Evolutionary conservation across 2,113 vertebrate species (phyloP).

Genomic region (Elephas maximus): DNA sequence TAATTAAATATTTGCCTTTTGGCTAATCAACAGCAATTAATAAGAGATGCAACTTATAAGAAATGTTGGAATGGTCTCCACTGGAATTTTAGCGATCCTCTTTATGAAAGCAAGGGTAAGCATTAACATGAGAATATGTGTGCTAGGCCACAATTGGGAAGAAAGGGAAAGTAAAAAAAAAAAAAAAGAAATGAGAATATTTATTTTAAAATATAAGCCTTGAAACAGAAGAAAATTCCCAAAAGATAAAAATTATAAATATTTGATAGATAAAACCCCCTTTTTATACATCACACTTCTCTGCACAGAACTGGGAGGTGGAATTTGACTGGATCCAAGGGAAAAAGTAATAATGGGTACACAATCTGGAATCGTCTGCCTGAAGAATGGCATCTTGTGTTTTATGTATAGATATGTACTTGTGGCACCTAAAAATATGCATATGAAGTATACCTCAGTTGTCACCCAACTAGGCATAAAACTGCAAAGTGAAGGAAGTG

Average conservation of each 20-base stretch:
- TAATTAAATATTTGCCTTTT: slow-evolving; percentile 93
- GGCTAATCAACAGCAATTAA: slow-evolving; percentile 91
- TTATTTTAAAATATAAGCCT: slow-evolving; percentile 20
- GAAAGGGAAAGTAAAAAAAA: not conserved
- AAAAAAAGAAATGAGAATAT: not conserved
- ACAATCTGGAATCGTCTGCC: not conserved
- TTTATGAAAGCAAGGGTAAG: slow-evolving; percentile 51
- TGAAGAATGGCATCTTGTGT: not conserved
- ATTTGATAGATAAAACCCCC: not conserved
- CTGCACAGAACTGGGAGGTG: not conserved
- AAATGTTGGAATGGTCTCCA: slow-evolving; percentile 79
- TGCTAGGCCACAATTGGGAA: slow-evolving; percentile 20
- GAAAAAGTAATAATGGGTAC: not conserved
- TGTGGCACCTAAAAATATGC: slow-evolving; percentile 7
- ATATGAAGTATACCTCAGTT: not conserved
- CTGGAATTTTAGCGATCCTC: slow-evolving; percentile 69
- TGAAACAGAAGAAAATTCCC: not conserved
- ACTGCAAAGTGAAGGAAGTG: not conserved
- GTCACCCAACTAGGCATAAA: not conserved
- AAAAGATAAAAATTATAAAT: slow-evolving; percentile 45
- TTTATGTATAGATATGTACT: not conserved
- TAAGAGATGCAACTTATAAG: slow-evolving; percentile 84
- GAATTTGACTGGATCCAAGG: not conserved
- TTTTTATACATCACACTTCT: not conserved
- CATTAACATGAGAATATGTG: not conserved